A percentile compares a stretch with the other conserved stretches of the same genome.
phyloP scores from a whole-genome alignment of 2,797 vertebrate species.

The Limnodromus scolopaceus region DNA sequence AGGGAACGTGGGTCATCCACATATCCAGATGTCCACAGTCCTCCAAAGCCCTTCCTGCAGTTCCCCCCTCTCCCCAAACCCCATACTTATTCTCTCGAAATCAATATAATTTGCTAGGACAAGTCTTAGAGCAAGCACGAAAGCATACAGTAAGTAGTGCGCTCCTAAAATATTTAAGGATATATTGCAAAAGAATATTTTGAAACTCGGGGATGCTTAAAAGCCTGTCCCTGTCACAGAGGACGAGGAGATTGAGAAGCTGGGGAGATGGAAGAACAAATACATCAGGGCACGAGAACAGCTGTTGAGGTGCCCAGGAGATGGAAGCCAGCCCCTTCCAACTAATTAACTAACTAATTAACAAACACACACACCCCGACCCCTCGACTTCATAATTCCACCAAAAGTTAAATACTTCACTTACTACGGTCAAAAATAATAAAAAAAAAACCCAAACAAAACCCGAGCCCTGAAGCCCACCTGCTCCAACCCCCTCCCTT shows the following conservation, averaged over 20 bases:
- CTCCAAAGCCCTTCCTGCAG: not conserved
- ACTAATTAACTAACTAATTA: not conserved
- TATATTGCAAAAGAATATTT: not conserved
- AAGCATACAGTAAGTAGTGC: not conserved
- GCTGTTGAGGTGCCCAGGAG: not conserved
- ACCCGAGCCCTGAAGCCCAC: not conserved
- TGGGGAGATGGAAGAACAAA: not conserved
- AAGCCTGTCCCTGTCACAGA: not conserved
- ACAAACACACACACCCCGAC: no score
- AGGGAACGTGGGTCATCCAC: not conserved
- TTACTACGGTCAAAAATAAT: not conserved
- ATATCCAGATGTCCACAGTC: not conserved
- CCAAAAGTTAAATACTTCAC: not conserved
- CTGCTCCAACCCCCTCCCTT: not conserved
- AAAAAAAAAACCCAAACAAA: not conserved
- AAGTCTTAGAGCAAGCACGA: not conserved
- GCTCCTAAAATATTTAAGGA: not conserved
- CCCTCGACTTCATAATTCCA: not conserved
- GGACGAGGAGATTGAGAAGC: not conserved
- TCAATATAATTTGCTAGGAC: not conserved
- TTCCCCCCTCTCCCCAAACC: not conserved
- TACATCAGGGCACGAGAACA: not conserved
- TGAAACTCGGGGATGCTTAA: not conserved
- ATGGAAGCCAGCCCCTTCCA: not conserved
- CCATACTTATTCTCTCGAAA: not conserved